Base-by-base conservation (phyloP, 2,113 vertebrate species). In the Thomomys bottae region DNA sequence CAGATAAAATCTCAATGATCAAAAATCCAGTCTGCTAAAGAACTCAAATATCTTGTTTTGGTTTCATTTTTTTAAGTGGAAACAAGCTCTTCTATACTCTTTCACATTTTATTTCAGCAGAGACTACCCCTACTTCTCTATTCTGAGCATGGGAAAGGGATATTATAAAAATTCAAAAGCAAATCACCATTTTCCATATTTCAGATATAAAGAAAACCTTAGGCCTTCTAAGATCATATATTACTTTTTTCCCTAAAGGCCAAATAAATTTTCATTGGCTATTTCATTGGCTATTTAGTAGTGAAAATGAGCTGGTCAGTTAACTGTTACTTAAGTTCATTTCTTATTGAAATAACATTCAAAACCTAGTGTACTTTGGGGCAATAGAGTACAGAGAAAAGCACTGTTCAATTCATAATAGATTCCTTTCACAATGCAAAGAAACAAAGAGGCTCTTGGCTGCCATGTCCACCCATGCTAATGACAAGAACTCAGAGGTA, bases 171-270 rank as follows among this genome's bases (percentile, higher is more conserved):
- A 82, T 36, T 57, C 5, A 80, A 34, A 84, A 75, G 40, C 9
- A 68, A 68, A 68, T 73, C 8, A 32, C 40, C 89, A 20, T 68
- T 70, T 91, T 20, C 9, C 73, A 45, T 63, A 70, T 94, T 83
- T 89, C 24, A 92, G 92, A 32, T 4, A 64, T 21, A 88, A 86
- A 84, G 24, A 68, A 93, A 86, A 77, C 79, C 20, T 91, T 81
- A 81, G 36, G 72, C 5, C 38, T 72, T 78, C 34, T 88, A 79
- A 84, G 30, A 57, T 40, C 73, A 2, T 9, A 83, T 0, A 81
- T 20, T n/a, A 67, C 32, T 6, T 61, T 91, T 94, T 93, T 77
- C 2, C 5, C 61, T 73, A 54, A 23, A 73, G 30, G n/a, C 49
- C 80, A 94, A 88, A 81, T 59, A 66, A 32, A 88, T 76, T 88